Conservation (phyloP, 2,113 vertebrate genomes). For the Phocoena sinus region DNA sequence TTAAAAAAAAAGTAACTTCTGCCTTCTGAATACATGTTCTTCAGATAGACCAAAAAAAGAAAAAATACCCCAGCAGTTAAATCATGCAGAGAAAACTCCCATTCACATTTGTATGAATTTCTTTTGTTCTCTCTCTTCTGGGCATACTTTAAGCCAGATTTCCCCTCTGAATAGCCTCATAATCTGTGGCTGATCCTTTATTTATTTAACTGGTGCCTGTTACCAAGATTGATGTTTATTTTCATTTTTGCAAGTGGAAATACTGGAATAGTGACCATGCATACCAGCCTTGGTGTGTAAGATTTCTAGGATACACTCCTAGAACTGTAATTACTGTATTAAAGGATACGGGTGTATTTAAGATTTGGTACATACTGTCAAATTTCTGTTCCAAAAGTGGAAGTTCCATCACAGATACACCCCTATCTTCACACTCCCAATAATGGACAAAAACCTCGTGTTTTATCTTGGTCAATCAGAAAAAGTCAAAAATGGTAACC, state of each 20-base stretch:
- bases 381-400: not conserved
- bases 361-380: not conserved
- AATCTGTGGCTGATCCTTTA: not conserved
- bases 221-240: not conserved
- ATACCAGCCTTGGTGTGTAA: not conserved
- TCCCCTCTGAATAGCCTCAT: not conserved
- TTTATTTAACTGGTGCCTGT: not conserved
- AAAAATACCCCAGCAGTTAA: not conserved
- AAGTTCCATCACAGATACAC: not conserved
- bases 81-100: not conserved
- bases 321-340: not conserved
- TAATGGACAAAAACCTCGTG: not conserved
- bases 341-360: not conserved
- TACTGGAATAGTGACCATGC: not conserved
- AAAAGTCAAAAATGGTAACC: not conserved
- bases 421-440: not conserved
- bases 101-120: not conserved
- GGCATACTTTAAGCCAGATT: not conserved
- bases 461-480: not conserved
- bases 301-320: not conserved
- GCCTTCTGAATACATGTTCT: not conserved
- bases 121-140: not conserved
- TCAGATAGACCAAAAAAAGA: not conserved
- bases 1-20: not conserved
- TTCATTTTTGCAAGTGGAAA: not conserved